A percentile compares a stretch with the other conserved stretches of the same genome.
Conservation (phyloP, 1,140 invertebrate species). For the Papilio xuthus region DNA sequence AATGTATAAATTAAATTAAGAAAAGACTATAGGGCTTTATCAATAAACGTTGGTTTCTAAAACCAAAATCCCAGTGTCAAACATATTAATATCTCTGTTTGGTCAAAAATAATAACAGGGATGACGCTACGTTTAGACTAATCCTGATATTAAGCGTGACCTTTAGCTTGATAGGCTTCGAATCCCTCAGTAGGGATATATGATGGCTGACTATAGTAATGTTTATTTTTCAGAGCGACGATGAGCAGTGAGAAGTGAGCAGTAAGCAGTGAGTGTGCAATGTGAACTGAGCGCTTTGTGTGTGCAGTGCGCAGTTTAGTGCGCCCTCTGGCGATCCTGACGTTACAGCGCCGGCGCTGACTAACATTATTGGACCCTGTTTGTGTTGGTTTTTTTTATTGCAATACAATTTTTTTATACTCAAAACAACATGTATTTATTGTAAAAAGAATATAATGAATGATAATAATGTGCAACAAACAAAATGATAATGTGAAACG, state of each 20-base stretch:
- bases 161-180: background rate
- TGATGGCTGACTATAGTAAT: background rate
- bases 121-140: too few species aligned
- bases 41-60: too few species aligned
- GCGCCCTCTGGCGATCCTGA: conserved; percentile 55
- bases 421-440: conserved; percentile 77
- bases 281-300: conserved; percentile 55
- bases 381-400: conserved; percentile 72
- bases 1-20: too few species aligned
- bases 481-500: conserved; percentile 67
- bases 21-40: too few species aligned
- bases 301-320: conserved; percentile 46
- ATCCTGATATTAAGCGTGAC: background rate
- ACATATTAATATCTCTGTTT: too few species aligned
- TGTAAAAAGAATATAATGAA: conserved; percentile 74
- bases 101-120: too few species aligned
- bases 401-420: conserved; percentile 76
- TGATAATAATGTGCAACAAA: conserved; percentile 72
- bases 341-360: conserved; percentile 49
- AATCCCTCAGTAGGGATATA: too few species aligned
- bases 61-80: too few species aligned
- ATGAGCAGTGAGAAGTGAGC: conserved; percentile 59
- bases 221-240: conserved; percentile 52
- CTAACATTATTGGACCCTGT: conserved; percentile 66
- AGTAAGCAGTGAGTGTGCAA: conserved; percentile 54